These are phyloP conservation scores for Cairina moschata DNA, from an alignment of 2,113 vertebrate genomes.

Conservation along the genomic window DNA sequence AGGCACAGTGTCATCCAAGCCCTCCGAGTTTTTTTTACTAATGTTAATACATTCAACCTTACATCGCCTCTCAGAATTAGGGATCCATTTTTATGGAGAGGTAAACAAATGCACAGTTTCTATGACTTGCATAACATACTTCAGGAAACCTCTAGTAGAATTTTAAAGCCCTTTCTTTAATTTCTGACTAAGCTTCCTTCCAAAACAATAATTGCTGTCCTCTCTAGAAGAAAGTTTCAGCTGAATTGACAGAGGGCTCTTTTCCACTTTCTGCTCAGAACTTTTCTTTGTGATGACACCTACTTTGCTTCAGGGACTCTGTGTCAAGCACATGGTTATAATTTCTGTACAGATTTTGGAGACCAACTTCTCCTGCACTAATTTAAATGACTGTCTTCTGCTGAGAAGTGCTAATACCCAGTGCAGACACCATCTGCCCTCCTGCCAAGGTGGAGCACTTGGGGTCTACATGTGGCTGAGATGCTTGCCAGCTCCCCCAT, in stretches of 20 bases:
- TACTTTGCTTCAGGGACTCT: neutral
- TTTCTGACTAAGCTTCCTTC: neutral
- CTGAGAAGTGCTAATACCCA: neutral
- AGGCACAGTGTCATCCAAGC: neutral
- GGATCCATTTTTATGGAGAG: neutral
- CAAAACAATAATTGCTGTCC: neutral
- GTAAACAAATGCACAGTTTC: neutral
- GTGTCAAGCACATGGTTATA: neutral
- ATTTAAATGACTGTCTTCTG: neutral
- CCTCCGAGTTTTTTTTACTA: neutral
- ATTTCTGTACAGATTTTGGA: neutral
- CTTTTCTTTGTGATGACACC: neutral
- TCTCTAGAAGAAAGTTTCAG: neutral
- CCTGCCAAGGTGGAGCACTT: neutral
- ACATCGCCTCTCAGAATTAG: neutral
- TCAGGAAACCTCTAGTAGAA: neutral
- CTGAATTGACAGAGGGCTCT: neutral
- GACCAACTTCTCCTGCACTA: neutral
- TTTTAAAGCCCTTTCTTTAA: neutral
- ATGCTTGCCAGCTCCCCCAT: neutral
- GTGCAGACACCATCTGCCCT: slow-evolving; percentile 12
- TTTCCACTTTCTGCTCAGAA: neutral
- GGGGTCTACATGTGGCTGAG: neutral
- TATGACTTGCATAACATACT: neutral
- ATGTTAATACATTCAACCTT: neutral